Base-by-base conservation (phyloP, 2,113 vertebrate genomes). In the Oryzias woworae region DNA sequence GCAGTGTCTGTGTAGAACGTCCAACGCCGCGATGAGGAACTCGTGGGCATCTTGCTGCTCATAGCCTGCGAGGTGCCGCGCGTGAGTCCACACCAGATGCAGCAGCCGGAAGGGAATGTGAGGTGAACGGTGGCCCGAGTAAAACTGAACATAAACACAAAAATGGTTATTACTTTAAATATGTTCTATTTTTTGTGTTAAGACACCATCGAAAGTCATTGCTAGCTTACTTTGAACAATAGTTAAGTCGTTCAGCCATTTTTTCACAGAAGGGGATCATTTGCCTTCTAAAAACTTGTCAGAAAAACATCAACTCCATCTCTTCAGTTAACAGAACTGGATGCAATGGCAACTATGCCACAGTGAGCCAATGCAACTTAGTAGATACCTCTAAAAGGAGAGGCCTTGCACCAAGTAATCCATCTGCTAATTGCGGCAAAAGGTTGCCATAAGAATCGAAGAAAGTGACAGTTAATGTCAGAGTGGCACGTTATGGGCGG, bases 11-110 rank as follows among this genome's bases (percentile, higher is more conserved):
- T 99, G 97, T 18, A 99, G 92, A 67, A 99, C 97, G 36, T 99
- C 97, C 88, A 99, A 88, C 2, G 97, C 97, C 24, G 97, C 97
- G 47, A 99, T 99, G 90, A 99, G 96, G 89, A 99, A 99, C 90
- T 99, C 97, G 51, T 99, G 97, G 64, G 97, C 97, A 43, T 99
- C 97, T 87, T 99, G 97, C 90, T 98, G 97, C 91, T 99, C 97
- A 52, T 99, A 99, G 85, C 97, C 97, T 16, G 97, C 97, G 80
- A 98, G 95, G 91, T 98, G 97, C 73, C 96, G 94, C 48, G 97
- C 97, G 0, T 98, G 97, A 26, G 97, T 99, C 97, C 97, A 99
- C 86, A 99, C 97, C 89, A 99, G 92, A 91, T 99, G 97, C 85
- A 99, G 92, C 92, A 99, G 90, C 90, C 97, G 95, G 90, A 98